Evolutionary conservation across 1,140 invertebrate genomes (phyloP).

Genomic region (Drosophila erecta): DNA sequence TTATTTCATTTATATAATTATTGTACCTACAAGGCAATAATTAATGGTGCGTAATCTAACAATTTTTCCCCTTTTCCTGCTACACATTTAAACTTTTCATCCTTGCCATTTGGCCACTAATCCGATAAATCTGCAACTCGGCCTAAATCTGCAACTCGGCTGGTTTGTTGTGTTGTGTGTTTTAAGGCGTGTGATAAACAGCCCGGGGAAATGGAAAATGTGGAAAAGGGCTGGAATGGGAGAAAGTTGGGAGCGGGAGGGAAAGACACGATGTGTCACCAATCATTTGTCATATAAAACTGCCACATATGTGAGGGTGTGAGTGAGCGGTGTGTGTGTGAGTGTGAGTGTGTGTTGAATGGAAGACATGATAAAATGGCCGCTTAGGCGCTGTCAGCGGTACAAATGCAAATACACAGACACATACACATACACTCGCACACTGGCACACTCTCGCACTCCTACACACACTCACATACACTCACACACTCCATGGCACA

Average conservation of each 20-base stretch:
- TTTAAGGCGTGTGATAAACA: conserved; percentile 14
- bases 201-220: not conserved
- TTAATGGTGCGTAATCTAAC: conserved; percentile 5
- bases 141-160: conserved; percentile 20
- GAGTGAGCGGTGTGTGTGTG: conserved; percentile 7
- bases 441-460: conserved; percentile 3
- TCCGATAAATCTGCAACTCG: too few relatives aligned
- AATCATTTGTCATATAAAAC: conserved; percentile 66
- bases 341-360: conserved; percentile 42
- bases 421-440: conserved; percentile 25
- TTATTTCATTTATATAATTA: too few relatives aligned
- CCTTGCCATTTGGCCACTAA: conserved; percentile 23
- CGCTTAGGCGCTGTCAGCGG: conserved; percentile 72
- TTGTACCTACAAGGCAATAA: not conserved
- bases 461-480: conserved; percentile 9
- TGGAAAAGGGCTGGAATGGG: too few relatives aligned
- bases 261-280: conserved; percentile 41
- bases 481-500: conserved; percentile 9
- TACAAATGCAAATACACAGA: conserved; percentile 41
- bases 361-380: conserved; percentile 79
- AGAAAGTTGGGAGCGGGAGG: not conserved
- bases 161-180: conserved; percentile 18
- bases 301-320: conserved; percentile 12
- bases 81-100: conserved; percentile 10
- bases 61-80: not conserved